Percentiles rank a stretch among this genome's conserved stretches.
Evolutionary conservation across 2,888 invertebrate genomes (phyloP).

Genomic region (Entomobrya proxima): DNA sequence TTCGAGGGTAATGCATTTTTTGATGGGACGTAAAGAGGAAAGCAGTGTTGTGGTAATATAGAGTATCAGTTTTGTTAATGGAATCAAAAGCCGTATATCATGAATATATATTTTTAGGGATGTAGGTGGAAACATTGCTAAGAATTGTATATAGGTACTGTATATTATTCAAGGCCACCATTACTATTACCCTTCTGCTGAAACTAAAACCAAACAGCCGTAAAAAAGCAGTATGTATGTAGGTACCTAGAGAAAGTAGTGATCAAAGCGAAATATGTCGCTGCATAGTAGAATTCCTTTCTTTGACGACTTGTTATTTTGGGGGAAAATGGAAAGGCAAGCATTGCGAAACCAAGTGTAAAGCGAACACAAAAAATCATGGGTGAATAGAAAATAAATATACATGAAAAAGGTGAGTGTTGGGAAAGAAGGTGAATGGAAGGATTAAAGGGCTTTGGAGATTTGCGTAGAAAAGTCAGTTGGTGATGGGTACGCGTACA

Average conservation of each 20-base stretch:
- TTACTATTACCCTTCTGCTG: background rate
- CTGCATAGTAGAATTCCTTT: background rate
- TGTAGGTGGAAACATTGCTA: background rate
- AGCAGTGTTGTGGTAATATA: background rate
- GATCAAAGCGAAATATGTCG: slow-evolving; percentile 21
- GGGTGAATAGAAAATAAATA: slow-evolving; percentile 22
- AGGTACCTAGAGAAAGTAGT: background rate
- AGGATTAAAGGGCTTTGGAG: slow-evolving; percentile 43
- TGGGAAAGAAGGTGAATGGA: slow-evolving; percentile 40
- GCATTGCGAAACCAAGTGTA: slow-evolving; percentile 20
- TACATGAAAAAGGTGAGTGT: slow-evolving; percentile 10
- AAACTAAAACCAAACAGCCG: slow-evolving; percentile 23
- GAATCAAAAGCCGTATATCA: background rate
- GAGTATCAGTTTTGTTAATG: background rate
- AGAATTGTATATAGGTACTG: background rate
- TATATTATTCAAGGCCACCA: slow-evolving; percentile 19
- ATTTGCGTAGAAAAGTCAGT: slow-evolving; percentile 2
- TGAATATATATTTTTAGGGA: background rate
- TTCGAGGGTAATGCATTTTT: slow-evolving; percentile 29
- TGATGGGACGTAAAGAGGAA: background rate
- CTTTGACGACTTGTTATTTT: background rate
- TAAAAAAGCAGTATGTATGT: slow-evolving; percentile 3
- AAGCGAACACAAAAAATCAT: background rate
- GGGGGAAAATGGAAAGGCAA: slow-evolving; percentile 38
- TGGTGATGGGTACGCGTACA: slow-evolving; percentile 18